Base-by-base conservation (phyloP, 2,797 vertebrate species). In the Alauda arvensis region DNA sequence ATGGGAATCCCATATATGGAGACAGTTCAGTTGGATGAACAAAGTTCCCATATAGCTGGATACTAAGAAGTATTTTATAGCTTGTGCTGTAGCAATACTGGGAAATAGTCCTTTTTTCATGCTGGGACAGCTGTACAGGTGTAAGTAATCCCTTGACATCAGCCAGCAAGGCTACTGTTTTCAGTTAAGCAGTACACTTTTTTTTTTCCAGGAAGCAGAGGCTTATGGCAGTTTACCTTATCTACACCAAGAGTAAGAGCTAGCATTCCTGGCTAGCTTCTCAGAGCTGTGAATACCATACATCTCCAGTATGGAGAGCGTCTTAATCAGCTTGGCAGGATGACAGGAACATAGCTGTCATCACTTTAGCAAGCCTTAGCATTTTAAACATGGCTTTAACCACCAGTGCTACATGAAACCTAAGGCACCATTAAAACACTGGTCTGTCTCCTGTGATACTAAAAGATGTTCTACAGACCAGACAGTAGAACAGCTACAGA, bases 271-370 rank as follows among this genome's bases (percentile, higher is more conserved):
- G 74, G 39, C 67, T 70, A 16, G 63, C 63, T 67, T 80, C 62
- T 56, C 63, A 70, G 49, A 57, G 42, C 75, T 87, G 68, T 10
- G 31, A 78, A 82, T 79, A 81, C 0, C 14, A 85, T 66, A 63
- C 67, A n/a, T 67, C 53, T 89, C 37, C 43, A 79, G 61, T n/a
- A 48, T 18, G 62, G 77, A 79, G 61, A 48, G 61, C 10, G 12
- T 51, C 78, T 86, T 88, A 89, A 93, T 77, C 56, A 82, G 61
- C 61, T 93, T 88, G 83, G 68, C 89, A 74, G 57, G 51, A 55
- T 68, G 57, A 79, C 76, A 88, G 57, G 76, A 79, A 43, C n/a
- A 12, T 46, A 82, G 75, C 89, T 89, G 74, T 84, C 78, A 70
- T 82, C 78, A 67, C 65, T 59, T 79, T 59, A 89, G 76, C 72